Evolutionary conservation across 23 tunicate species (phyloP).

Genomic region (Styela plicata): DNA sequence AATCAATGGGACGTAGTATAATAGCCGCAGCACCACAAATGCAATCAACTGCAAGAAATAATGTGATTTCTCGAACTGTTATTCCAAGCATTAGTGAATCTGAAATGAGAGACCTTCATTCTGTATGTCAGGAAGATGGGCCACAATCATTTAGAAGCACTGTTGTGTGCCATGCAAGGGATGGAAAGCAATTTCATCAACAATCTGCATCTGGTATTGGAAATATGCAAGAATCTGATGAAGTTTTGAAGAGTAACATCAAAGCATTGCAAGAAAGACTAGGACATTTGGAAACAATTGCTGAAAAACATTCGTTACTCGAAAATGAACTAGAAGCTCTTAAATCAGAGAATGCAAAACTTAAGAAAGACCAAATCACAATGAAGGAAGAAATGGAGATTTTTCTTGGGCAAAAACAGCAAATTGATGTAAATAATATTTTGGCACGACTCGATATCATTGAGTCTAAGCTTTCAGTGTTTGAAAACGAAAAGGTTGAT

Average conservation of each 20-base stretch:
- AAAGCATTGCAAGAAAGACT: slow-evolving; percentile 2
- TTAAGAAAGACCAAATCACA: not conserved
- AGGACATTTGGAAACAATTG: not conserved
- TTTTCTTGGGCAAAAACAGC: not conserved
- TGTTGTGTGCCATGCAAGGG: not conserved
- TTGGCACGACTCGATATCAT: not conserved
- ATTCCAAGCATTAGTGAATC: not conserved
- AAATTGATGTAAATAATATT: not conserved
- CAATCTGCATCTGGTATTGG: not conserved
- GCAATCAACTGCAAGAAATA: not conserved
- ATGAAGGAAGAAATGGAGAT: not conserved
- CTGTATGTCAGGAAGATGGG: not conserved
- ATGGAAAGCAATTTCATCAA: not conserved
- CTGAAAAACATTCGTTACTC: not conserved
- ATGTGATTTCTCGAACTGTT: not conserved
- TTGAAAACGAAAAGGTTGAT: not conserved
- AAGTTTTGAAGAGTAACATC: not conserved
- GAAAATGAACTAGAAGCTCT: not conserved
- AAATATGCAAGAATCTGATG: not conserved
- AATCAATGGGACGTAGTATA: not conserved
- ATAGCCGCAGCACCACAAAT: not conserved
- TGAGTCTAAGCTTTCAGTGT: not conserved
- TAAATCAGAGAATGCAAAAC: not conserved
- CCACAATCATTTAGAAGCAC: not conserved
- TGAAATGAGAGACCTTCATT: not conserved